Evolutionary conservation across 2,113 vertebrate genomes (phyloP), one percentile per base, ranked within the genome.

Genomic region (Speoplatyrhinus poulsoni): DNA sequence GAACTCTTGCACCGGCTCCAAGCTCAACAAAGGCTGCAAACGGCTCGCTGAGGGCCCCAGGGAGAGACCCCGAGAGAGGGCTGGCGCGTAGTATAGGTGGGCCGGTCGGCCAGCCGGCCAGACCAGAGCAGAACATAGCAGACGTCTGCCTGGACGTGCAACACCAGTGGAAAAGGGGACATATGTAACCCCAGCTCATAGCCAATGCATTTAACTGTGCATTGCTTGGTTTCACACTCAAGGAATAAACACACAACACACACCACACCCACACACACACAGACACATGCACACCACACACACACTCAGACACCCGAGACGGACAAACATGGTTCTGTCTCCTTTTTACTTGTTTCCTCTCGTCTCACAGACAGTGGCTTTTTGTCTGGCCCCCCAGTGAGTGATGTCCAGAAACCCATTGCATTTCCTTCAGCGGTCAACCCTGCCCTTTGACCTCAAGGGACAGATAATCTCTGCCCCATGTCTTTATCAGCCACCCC

Each of bases 391-490:
- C 26, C 26, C 11, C 16, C 50, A 5, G 3, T 32, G 10, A 67
- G 41, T 6, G 5, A 32, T 26, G 61, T 77, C 75, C 76, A 26
- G 46, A 41, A 63, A 61, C 58, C 49, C 76, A 84, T 5, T 65
- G 65, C 36, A 36, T 10, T 12, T 82, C 86, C 82, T 56, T 88
- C 83, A 68, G 72, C 82, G 15, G 26, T 0, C 10, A 55, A 60
- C 73, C 65, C 68, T 72, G 70, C 79, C 82, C 84, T 70, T 13
- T 76, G 84, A 83, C 85, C 85, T 75, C 54, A 12, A 9, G 47
- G 62, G 65, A 85, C 72, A 65, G 62, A 64, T 47, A 46, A 64
- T 26, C 55, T 12, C 53, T 62, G 56, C 66, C 48, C 33, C 6
- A 32, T 65, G 60, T 76, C 67, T 72, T 71, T 63, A 74, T 63